phyloP scores from a whole-genome alignment of 2,797 vertebrate species.

The Neosilurus mollespiculum region DNA sequence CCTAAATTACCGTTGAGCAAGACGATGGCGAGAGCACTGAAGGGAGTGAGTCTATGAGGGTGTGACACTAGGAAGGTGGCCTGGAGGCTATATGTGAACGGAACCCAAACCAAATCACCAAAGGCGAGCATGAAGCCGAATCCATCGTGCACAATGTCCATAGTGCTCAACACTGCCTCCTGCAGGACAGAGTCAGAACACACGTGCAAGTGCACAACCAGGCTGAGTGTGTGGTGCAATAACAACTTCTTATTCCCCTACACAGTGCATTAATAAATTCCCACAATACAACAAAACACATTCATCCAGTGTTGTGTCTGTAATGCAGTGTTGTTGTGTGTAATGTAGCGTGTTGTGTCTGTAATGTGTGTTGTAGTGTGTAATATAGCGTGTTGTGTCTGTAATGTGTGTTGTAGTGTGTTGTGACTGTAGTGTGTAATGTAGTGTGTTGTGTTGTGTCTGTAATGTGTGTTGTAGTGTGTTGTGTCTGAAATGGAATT shows the following conservation, averaged over 20 bases:
- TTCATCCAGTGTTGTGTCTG: no score
- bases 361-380: not conserved
- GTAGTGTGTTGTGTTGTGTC: not conserved
- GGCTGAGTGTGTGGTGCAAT: not conserved
- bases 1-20: conserved; percentile 77
- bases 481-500: not conserved
- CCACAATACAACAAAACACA: not conserved
- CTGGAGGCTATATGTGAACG: conserved; percentile 88
- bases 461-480: not conserved
- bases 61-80: conserved; percentile 83
- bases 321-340: no score
- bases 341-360: not conserved
- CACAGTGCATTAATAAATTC: no score
- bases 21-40: conserved; percentile 70
- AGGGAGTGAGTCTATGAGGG: conserved; percentile 74
- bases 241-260: no score
- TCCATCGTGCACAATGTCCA: conserved; percentile 90
- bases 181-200: conserved; percentile 55
- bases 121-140: conserved; percentile 93
- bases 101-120: conserved; percentile 89
- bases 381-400: not conserved
- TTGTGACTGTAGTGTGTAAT: not conserved
- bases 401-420: not conserved
- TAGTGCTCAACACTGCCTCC: conserved; percentile 88
- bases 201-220: not conserved